Evolutionary conservation across 1,140 invertebrate genomes (phyloP).

Genomic region (Penaeus chinensis): DNA sequence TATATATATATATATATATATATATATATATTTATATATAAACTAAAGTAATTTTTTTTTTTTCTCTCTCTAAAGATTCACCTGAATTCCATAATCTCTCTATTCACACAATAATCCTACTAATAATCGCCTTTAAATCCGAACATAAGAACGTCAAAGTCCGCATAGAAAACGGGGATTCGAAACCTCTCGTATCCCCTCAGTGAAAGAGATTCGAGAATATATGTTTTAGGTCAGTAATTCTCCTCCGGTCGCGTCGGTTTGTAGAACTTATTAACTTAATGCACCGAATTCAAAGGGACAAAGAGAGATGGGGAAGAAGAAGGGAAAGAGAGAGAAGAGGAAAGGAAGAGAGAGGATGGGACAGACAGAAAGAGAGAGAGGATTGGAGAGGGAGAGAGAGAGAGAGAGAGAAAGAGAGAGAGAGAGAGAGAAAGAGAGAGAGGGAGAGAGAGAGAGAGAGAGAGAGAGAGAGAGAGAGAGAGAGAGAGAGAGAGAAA

Average conservation of each 20-base stretch:
- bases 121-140: no score
- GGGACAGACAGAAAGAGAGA: neutral
- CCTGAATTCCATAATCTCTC: no score
- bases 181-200: no score
- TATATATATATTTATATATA: constrained; percentile 10
- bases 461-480: neutral
- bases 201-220: no score
- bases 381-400: neutral
- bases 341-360: neutral
- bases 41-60: neutral
- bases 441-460: neutral
- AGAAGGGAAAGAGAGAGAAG: neutral
- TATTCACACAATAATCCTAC: no score
- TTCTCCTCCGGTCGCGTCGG: neutral
- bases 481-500: neutral
- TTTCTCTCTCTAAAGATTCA: no score
- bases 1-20: constrained; percentile 12
- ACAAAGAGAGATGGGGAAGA: neutral
- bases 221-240: no score
- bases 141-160: no score
- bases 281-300: neutral
- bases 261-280: neutral
- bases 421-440: no score
- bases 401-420: no score
- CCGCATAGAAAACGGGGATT: no score